A percentile compares a stretch with the other conserved stretches of the same genome.
phyloP scores from a whole-genome alignment of 1,140 invertebrate genomes.

The Hypothenemus hampei region DNA sequence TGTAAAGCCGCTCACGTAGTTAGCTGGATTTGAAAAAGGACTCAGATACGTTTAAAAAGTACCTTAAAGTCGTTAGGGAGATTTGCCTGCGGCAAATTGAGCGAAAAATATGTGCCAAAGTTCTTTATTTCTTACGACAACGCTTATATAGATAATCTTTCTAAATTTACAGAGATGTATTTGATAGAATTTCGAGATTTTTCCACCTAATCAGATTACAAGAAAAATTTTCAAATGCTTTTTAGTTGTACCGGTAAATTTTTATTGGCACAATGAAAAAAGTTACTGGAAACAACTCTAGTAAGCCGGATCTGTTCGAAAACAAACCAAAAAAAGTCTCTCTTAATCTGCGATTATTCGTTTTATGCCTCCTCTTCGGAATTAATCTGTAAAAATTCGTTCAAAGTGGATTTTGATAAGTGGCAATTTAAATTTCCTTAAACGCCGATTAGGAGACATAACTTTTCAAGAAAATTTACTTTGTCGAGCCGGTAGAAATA shows the following conservation, averaged over 20 bases:
- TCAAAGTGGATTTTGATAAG: conserved; percentile 22
- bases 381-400: conserved; percentile 18
- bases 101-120: conserved; percentile 41
- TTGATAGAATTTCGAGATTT: too few species aligned
- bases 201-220: too few species aligned
- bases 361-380: conserved; percentile 5
- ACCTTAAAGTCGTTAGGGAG: conserved; percentile 42
- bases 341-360: conserved; percentile 12
- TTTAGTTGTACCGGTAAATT: too few species aligned
- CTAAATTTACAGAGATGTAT: conserved; percentile 2
- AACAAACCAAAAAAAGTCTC: conserved; percentile 4
- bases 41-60: conserved; percentile 43
- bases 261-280: too few species aligned
- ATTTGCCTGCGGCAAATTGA: conserved; percentile 42
- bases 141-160: conserved; percentile 26
- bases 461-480: conserved; percentile 3
- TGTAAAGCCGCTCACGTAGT: conserved; percentile 34
- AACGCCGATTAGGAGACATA: conserved; percentile 9
- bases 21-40: conserved; percentile 35
- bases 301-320: neutral
- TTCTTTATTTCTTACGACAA: conserved; percentile 37
- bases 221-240: too few species aligned
- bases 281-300: too few species aligned
- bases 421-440: conserved; percentile 24
- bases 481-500: too few species aligned